Evolutionary conservation across 2,888 invertebrate species (phyloP), one percentile per base, ranked within the genome.

Genomic region (Synanthedon myopaeformis): DNA sequence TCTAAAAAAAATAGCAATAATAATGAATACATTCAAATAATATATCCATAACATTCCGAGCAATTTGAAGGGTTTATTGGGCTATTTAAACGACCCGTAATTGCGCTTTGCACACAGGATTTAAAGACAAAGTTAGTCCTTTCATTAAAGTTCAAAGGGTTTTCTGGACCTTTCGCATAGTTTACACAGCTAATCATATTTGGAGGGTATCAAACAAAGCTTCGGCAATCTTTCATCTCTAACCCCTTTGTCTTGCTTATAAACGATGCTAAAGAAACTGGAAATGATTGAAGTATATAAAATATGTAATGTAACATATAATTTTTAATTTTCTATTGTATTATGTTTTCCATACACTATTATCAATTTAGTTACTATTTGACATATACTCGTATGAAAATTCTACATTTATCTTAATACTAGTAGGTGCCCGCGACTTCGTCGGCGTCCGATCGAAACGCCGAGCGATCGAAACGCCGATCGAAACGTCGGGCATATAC

Each of bases 151-250:
- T 75, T 70, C 75, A 77, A 76, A 73, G 73, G 67, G 64, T 68
- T 72, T 68, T 70, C 68, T 69, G 69, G 64, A 66, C 65, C 64
- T 62, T 66, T 73, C 71, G 67, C 74, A 72, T 72, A 74, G 73
- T 75, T 76, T 73, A 61, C 72, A 63, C 64, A 71, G 70, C 67
- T 74, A 75, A 76, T 78, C 70, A 75, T 75, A 77, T 78, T 73
- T 67, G 19, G 63, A 65, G 64, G 63, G 66, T 66, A 69, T 60
- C 65, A 70, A 69, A 72, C 72, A 72, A 68, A 67, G 69, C 62
- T 59, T 65, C 58, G 56, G 59, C 66, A 68, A 73, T 72, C 70
- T 74, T 71, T 68, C 62, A 70, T 71, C 69, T 66, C 52, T 54
- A 60, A 45, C 64, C 62, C 63, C 66, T 66, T 70, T 69, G 61